phyloP scores from a whole-genome alignment of 37 sponge, comb jelly and placozoan species.

The Mnemiopsis leidyi region DNA sequence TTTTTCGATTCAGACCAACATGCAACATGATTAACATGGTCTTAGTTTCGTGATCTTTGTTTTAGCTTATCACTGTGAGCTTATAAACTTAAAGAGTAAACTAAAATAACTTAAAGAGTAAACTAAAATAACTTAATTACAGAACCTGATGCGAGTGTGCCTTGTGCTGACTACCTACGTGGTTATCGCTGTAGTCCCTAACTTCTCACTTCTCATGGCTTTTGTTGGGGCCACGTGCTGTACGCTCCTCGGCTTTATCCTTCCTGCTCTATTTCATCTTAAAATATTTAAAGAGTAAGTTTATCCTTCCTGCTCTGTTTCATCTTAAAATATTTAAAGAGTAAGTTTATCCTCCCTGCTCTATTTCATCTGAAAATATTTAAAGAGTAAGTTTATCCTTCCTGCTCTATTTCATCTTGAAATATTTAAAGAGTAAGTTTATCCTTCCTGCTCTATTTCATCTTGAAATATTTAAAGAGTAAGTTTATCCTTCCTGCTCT shows the following conservation, averaged over 20 bases:
- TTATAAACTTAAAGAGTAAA: too few species aligned
- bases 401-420: not conserved
- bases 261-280: constrained; percentile 92
- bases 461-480: too few species aligned
- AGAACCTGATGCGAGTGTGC: constrained; percentile 72
- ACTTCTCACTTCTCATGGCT: constrained; percentile 93
- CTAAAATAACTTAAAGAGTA: too few species aligned
- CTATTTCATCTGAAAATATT: too few species aligned
- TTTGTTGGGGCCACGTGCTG: constrained; percentile 90
- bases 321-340: not conserved
- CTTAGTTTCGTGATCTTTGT: too few species aligned
- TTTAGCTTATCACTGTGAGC: too few species aligned
- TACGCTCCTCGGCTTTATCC: constrained; percentile 87
- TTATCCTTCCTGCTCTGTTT: not conserved
- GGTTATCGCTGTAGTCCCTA: constrained; percentile 76
- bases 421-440: not conserved
- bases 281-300: constrained; percentile 66
- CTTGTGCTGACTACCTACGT: constrained; percentile 80
- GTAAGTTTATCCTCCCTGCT: not conserved
- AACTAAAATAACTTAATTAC: too few species aligned
- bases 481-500: too few species aligned
- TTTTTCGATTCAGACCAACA: too few species aligned
- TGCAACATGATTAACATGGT: too few species aligned
- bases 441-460: too few species aligned
- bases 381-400: too few species aligned